Conservation (phyloP, 2,888 invertebrate species). For the Lordiphosa fenestrarum region DNA sequence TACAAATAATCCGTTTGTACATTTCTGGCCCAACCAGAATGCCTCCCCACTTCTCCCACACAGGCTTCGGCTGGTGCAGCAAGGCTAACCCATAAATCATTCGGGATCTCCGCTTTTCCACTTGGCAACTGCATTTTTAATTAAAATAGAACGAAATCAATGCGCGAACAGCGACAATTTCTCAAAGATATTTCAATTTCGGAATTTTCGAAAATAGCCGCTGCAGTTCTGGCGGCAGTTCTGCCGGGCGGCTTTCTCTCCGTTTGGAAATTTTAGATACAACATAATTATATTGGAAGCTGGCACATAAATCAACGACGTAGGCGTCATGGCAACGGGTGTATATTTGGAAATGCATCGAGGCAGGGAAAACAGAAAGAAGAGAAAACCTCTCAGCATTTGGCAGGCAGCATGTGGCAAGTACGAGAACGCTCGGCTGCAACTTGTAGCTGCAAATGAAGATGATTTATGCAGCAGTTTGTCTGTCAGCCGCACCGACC, state of each 20-base stretch:
- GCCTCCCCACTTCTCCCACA: conserved; percentile 30
- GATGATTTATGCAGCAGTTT: conserved; percentile 64
- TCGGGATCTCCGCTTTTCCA: conserved; percentile 38
- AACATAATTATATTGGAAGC: conserved; percentile 73
- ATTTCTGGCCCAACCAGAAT: conserved; percentile 4
- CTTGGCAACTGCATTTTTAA: conserved; percentile 68
- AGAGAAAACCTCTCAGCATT: conserved; percentile 49
- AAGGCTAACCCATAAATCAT: conserved; percentile 55
- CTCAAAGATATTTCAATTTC: conserved; percentile 37
- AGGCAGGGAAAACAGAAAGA: conserved; percentile 20
- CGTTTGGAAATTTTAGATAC: conserved; percentile 46
- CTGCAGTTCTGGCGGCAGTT: too few species aligned
- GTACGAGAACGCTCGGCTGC: conserved; percentile 67
- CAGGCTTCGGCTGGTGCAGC: conserved; percentile 51
- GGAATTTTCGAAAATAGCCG: conserved; percentile 41
- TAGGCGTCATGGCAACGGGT: too few species aligned
- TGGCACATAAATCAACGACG: conserved; percentile 61
- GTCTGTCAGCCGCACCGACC: conserved; percentile 15
- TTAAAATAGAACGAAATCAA: conserved; percentile 62
- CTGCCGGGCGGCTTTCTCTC: too few species aligned
- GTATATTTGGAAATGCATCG: conserved; percentile 38
- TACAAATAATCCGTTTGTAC: too few species aligned
- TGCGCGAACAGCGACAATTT: conserved; percentile 43
- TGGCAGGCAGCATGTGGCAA: conserved; percentile 76
- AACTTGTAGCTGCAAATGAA: conserved; percentile 68